Evolutionary conservation across 2,888 invertebrate species (phyloP).

Genomic region (Diploptera punctata): DNA sequence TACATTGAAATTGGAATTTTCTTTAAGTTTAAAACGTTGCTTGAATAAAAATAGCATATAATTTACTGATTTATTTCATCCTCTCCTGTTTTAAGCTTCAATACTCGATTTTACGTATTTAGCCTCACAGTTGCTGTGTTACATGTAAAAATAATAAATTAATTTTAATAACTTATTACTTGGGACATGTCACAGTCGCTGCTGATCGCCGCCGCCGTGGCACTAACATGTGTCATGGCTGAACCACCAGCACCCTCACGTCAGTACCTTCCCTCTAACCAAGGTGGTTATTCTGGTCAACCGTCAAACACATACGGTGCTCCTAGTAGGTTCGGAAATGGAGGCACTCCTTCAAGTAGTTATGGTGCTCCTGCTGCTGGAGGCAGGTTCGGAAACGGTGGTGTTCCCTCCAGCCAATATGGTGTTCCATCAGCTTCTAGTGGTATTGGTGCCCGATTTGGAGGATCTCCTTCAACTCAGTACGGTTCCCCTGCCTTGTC

Average conservation of each 20-base stretch:
- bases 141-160: no score
- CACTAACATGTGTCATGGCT: not conserved
- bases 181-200: no score
- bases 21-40: no score
- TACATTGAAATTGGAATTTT: no score
- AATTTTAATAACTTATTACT: no score
- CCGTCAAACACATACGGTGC: constrained; percentile 36
- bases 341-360: constrained; percentile 33
- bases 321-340: constrained; percentile 19
- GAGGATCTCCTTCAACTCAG: constrained; percentile 33
- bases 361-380: constrained; percentile 36
- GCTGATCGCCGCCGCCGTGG: not conserved
- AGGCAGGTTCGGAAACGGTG: constrained; percentile 6
- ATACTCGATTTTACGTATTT: no score
- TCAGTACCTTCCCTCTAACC: not conserved
- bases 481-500: constrained; percentile 32
- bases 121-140: no score
- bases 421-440: constrained; percentile 43
- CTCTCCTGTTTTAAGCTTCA: no score
- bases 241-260: not conserved
- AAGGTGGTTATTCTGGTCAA: not conserved
- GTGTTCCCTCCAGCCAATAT: constrained; percentile 46
- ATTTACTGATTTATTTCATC: no score
- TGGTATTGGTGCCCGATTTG: not conserved
- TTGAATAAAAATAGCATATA: no score